Evolutionary conservation across 2,888 invertebrate species (phyloP), one percentile per base, ranked within the genome.

Genomic region (Ashinkailepas kermadecensis): DNA sequence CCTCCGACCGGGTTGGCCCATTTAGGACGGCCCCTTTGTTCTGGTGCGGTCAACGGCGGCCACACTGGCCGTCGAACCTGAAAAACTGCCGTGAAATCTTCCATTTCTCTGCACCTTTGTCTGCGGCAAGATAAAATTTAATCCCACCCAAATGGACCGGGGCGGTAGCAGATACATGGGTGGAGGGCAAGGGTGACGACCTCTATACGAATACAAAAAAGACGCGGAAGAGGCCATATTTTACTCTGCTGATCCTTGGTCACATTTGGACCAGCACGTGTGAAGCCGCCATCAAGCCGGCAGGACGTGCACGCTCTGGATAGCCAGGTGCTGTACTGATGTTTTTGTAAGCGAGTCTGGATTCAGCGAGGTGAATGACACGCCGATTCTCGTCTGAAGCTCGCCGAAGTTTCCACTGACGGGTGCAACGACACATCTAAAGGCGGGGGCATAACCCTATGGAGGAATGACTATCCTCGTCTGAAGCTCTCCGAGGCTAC

Each of bases 71-170:
- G 67, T 12, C 65, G n/a, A 65, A 13, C 25, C 67, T n/a, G 67
- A 23, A 67, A 13, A 25, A n/a, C 67, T 11, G n/a, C 67, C 67
- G n/a, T 67, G 12, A 67, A 67, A 67, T 67, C 67, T 25, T 4
- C 67, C 25, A 67, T 67, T 67, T 67, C n/a, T 67, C 67, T 13
- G 10, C 67, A n/a, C 67, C 67, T 67, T 67, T 67, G 67, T 67
- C 12, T 23, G 67, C 67, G 67, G 25, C 11, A 23, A 67, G 67
- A 67, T 67, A 67, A 67, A 67, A 67, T 67, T 67, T 67, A 67
- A 67, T 67, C 67, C 67, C 13, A 25, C 25, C 25, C 13, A 67
- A 67, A 67, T n/a, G 67, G 25, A 13, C 67, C 67, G 25, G 25
- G 25, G 12, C 2, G 2, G 25, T 6, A 25, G 25, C 25, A 11